A percentile compares a stretch with the other conserved stretches of the same genome.
Conservation (phyloP, 92 coral and sea anemone species). For the Parazoanthus swiftii region DNA sequence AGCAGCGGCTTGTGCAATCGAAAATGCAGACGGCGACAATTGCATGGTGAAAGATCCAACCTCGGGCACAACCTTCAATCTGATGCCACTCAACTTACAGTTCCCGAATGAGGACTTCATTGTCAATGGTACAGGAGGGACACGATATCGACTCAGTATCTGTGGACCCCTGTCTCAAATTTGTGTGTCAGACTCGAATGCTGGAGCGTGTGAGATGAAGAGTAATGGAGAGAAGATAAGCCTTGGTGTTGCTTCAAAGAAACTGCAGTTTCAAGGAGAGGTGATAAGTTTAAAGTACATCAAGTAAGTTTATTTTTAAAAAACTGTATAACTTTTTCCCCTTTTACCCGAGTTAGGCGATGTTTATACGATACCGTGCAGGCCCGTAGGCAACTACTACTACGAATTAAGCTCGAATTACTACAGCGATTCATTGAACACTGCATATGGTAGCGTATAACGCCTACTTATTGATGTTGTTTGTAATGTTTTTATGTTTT, state of each 20-base stretch:
- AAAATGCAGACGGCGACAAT: conserved; percentile 59
- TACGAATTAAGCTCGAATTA: too few species aligned
- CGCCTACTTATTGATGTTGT: too few species aligned
- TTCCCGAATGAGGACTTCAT: conserved; percentile 31
- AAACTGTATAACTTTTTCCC: background rate
- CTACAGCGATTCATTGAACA: background rate
- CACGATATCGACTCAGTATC: conserved; percentile 58
- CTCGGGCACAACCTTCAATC: conserved; percentile 73
- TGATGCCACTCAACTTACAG: conserved; percentile 51
- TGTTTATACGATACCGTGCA: background rate
- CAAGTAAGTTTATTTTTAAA: conserved; percentile 20
- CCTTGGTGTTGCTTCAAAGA: conserved; percentile 53
- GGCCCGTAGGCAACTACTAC: background rate
- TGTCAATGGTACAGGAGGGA: conserved; percentile 36
- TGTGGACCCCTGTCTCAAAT: conserved; percentile 53
- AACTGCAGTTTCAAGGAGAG: conserved; percentile 69
- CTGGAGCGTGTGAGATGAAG: conserved; percentile 63
- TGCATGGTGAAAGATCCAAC: conserved; percentile 71
- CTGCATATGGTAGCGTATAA: background rate
- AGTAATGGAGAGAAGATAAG: conserved; percentile 44
- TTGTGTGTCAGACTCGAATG: conserved; percentile 13
- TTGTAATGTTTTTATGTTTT: too few species aligned
- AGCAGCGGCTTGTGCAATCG: conserved; percentile 80
- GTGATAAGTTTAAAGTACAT: conserved; percentile 68
- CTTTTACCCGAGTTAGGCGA: background rate